A percentile compares a stretch with the other conserved stretches of the same genome.
Evolutionary conservation across 2,113 vertebrate genomes (phyloP).

Genomic region (Oryzias curvinotus): DNA sequence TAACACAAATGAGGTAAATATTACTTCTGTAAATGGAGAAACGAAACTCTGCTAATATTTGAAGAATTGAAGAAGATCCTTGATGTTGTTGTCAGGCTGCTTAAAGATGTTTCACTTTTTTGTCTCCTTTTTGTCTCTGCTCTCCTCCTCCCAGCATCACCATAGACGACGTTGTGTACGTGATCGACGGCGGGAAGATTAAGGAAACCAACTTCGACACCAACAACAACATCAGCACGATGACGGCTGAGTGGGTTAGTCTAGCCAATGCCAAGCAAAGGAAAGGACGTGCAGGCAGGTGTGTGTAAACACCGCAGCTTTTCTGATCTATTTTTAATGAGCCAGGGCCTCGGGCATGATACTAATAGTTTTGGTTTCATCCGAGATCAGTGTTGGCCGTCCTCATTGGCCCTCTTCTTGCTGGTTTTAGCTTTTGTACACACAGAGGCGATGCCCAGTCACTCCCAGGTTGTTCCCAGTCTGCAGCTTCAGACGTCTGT

Average conservation of each 20-base stretch:
- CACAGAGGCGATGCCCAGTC: conserved; percentile 18
- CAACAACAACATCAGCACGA: conserved; percentile 97
- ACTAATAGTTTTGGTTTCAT: conserved; percentile 24
- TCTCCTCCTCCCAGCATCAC: conserved; percentile 84
- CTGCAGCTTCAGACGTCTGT: conserved; percentile 28
- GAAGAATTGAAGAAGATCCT: conserved; percentile 2
- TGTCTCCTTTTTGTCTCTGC: neutral
- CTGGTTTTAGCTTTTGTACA: conserved; percentile 24
- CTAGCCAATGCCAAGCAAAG: conserved; percentile 96
- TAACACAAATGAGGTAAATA: conserved; percentile 32
- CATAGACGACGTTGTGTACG: conserved; percentile 95
- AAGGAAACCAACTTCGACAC: conserved; percentile 98
- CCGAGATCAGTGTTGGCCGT: conserved; percentile 20
- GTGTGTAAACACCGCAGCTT: neutral
- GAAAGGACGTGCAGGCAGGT: conserved; percentile 92
- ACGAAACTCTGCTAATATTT: neutral
- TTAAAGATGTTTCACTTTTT: conserved; percentile 41
- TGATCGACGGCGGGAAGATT: conserved; percentile 97
- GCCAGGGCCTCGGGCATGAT: neutral
- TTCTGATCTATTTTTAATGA: conserved; percentile 11
- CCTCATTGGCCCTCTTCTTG: neutral
- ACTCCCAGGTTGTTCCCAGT: conserved; percentile 38
- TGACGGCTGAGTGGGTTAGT: conserved; percentile 97
- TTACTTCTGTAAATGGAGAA: no score
- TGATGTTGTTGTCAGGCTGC: conserved; percentile 12